A percentile compares a stretch with the other conserved stretches of the same genome.
Evolutionary conservation across 1,140 invertebrate species (phyloP).

Genomic region (Diorhabda sublineata): DNA sequence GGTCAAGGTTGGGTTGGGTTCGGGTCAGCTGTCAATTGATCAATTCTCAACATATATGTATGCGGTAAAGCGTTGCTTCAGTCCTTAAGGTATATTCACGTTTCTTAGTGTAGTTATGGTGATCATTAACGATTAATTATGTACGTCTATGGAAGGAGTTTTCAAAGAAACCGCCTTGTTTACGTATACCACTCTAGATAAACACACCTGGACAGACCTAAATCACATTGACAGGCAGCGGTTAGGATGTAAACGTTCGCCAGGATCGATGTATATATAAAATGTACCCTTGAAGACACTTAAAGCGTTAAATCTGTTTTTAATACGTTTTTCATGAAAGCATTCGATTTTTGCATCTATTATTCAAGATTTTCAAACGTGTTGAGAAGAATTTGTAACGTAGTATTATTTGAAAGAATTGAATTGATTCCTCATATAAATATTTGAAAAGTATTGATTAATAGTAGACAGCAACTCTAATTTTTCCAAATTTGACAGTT

Average conservation of each 20-base stretch:
- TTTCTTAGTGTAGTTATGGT: no score
- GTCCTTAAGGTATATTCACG: no score
- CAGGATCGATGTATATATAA: conserved; percentile 9
- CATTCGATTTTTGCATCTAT: conserved; percentile 3
- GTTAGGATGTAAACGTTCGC: conserved; percentile 14
- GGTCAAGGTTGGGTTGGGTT: no score
- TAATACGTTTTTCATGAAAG: conserved; percentile 11
- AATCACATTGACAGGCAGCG: conserved; percentile 42
- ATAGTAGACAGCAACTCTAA: no score
- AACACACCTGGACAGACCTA: conserved; percentile 44
- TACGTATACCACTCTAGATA: conserved; percentile 38
- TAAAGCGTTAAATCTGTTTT: conserved; percentile 10
- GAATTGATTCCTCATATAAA: no score
- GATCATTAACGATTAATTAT: no score
- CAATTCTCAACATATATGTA: not conserved
- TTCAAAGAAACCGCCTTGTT: conserved; percentile 41
- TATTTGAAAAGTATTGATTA: no score
- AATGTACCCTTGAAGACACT: conserved; percentile 12
- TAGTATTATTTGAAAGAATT: no score
- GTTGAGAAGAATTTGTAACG: no score
- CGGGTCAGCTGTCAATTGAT: no score
- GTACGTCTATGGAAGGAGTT: conserved; percentile 6
- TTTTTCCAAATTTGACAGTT: no score
- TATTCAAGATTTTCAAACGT: not conserved
- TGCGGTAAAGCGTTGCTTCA: no score